Evolutionary conservation across 1,140 invertebrate species (phyloP), one percentile per base, ranked within the genome.

Genomic region (Solen grandis): DNA sequence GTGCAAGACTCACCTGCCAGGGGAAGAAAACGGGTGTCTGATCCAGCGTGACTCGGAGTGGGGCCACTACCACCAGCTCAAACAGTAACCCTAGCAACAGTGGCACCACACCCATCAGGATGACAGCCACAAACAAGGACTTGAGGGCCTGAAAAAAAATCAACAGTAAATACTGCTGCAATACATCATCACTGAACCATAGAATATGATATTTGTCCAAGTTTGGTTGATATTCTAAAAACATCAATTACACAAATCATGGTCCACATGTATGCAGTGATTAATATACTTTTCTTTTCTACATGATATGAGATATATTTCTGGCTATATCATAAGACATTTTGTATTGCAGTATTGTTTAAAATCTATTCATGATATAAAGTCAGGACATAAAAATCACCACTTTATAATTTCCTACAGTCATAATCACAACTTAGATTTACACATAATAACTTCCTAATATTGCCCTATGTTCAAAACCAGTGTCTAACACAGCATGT

Each of bases 21-120:
- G 98, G 95, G 90, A 98, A 99, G 63, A 98, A 94, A 5, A 99
- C 95, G 0, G 98, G 98, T 22, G 97, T 97, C 92, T 99, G 98
- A 86, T 97, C 95, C 2, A 99, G 91, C 0, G 97, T 97, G 13
- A 99, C 97, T n/a, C 97, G 93, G 5, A 99, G 93, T 0, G 98
- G 98, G 5, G 98, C 96, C 16, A 99, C 96, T 22, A 99, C 94
- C 0, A 99, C 96, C 79, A 98, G 92, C 88, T 99, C 97, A 59
- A 99, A 94, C 22, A 99, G 93, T 62, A 99, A 90, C 0, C 98
- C 98, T 89, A 99, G 96, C 33, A 99, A 93, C 1, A 99, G 92
- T 0, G 99, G 99, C 79, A 99, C 96, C 0, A 99, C 93, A 14
- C 97, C 97, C 3, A 99, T 93, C 52, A 99, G 92, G 5, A 98